These are phyloP conservation scores for Rhingia campestris DNA, from an alignment of 2,888 invertebrate genomes.

Conservation along the genomic window DNA sequence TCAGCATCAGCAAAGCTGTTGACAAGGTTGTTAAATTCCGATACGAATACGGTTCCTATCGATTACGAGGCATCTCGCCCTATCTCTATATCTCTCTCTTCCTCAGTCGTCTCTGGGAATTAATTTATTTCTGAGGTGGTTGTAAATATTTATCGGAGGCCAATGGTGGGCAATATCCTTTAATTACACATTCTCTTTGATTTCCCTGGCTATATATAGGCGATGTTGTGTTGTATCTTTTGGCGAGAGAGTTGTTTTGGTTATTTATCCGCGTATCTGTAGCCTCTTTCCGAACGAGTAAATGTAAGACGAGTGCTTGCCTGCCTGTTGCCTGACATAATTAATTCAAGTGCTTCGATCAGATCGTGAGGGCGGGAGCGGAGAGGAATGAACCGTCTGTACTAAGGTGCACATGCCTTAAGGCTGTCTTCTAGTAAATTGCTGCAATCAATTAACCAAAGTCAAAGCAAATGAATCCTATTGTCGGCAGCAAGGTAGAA, in stretches of 20 bases:
- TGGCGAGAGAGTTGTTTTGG: constrained; percentile 40
- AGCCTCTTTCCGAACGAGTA: not conserved
- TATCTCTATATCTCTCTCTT: constrained; percentile 6
- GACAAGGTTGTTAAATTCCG: constrained; percentile 65
- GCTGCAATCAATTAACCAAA: constrained; percentile 72
- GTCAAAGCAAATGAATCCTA: constrained; percentile 70
- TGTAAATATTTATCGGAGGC: constrained; percentile 69
- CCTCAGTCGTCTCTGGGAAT: constrained; percentile 18
- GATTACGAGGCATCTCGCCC: constrained; percentile 53
- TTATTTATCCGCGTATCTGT: not conserved
- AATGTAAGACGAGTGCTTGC: constrained; percentile 6
- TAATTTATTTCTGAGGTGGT: constrained; percentile 44
- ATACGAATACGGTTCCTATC: constrained; percentile 53
- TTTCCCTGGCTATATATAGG: constrained; percentile 49
- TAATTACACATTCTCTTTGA: constrained; percentile 67
- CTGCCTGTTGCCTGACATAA: constrained; percentile 66
- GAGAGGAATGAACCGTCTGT: not conserved
- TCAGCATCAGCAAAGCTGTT: constrained; percentile 34
- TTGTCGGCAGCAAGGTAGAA: constrained; percentile 58
- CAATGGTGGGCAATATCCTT: constrained; percentile 68
- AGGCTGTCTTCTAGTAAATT: constrained; percentile 72
- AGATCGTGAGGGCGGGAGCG: constrained; percentile 19
- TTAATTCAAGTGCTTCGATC: constrained; percentile 71
- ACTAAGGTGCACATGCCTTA: constrained; percentile 65
- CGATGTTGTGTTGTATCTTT: constrained; percentile 9